phyloP scores from a whole-genome alignment of 2,797 vertebrate species.

The Sebastes wilsoni region DNA sequence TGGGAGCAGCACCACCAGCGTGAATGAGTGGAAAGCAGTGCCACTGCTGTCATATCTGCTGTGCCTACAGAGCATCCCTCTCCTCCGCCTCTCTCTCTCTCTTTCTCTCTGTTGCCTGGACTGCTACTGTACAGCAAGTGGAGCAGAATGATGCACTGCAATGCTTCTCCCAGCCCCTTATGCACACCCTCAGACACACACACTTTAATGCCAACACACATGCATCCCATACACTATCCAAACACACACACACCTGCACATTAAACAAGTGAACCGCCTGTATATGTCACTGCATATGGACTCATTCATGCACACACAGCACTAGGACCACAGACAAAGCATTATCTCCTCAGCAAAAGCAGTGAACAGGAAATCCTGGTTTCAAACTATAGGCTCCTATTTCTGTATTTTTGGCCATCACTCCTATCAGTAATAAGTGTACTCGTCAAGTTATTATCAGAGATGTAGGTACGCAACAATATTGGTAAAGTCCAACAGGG shows the following conservation, averaged over 20 bases:
- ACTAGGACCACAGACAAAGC: background rate
- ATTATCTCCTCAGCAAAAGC: background rate
- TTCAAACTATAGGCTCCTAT: background rate
- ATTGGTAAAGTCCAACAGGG: background rate
- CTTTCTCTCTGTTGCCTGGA: slow-evolving; percentile 42
- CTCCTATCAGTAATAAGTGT: background rate
- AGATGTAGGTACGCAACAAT: background rate
- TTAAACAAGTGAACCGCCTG: background rate
- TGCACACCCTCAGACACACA: slow-evolving; percentile 34
- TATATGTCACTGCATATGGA: background rate
- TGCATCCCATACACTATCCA: background rate
- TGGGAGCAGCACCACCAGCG: slow-evolving; percentile 33
- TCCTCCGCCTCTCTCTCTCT: slow-evolving; percentile 27
- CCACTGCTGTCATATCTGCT: slow-evolving; percentile 54
- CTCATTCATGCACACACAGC: background rate
- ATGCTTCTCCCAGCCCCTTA: slow-evolving; percentile 55
- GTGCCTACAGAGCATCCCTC: slow-evolving; percentile 41
- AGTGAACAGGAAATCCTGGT: background rate
- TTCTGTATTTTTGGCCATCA: background rate
- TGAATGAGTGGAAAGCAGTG: slow-evolving; percentile 31
- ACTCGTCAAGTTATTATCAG: background rate
- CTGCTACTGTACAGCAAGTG: slow-evolving; percentile 77
- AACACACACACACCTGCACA: slow-evolving; percentile 11
- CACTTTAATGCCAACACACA: background rate
- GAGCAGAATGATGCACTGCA: slow-evolving; percentile 85